phyloP scores from a whole-genome alignment of 2,113 vertebrate species.

The Pholis gunnellus region DNA sequence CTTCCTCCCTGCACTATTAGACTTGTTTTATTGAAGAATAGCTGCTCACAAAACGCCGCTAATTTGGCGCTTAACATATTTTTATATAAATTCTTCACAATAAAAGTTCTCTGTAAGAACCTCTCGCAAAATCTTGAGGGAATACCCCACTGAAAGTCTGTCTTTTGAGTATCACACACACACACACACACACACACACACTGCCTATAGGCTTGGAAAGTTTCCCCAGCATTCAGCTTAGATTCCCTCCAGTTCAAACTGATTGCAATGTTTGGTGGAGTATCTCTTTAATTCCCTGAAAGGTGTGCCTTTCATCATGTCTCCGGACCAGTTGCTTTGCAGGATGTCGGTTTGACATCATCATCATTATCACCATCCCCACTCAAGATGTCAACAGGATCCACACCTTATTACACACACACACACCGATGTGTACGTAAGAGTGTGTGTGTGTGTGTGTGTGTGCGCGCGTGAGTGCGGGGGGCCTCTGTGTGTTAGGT shows the following conservation, averaged over 20 bases:
- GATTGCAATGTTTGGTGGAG: neutral
- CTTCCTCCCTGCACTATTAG: no score
- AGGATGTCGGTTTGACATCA: neutral
- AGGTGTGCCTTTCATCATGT: neutral
- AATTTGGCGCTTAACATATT: no score
- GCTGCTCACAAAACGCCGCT: no score
- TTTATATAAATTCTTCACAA: no score
- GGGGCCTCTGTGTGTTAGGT: neutral
- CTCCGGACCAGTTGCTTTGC: neutral
- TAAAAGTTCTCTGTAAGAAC: no score
- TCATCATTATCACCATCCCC: conserved; percentile 5
- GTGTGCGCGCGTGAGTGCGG: neutral
- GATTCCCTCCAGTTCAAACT: neutral
- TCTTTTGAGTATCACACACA: neutral
- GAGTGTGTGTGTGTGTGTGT: neutral
- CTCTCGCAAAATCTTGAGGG: neutral
- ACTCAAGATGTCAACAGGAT: conserved; percentile 60
- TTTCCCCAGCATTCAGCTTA: neutral
- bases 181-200: neutral
- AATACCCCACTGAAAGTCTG: neutral
- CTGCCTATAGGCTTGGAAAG: neutral
- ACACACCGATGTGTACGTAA: neutral
- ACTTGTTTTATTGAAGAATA: no score
- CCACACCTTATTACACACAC: conserved; percentile 52
- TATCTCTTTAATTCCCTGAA: neutral